These are phyloP conservation scores for Hepsetus odoe DNA, from an alignment of 2,113 vertebrate genomes.

Conservation along the genomic window DNA sequence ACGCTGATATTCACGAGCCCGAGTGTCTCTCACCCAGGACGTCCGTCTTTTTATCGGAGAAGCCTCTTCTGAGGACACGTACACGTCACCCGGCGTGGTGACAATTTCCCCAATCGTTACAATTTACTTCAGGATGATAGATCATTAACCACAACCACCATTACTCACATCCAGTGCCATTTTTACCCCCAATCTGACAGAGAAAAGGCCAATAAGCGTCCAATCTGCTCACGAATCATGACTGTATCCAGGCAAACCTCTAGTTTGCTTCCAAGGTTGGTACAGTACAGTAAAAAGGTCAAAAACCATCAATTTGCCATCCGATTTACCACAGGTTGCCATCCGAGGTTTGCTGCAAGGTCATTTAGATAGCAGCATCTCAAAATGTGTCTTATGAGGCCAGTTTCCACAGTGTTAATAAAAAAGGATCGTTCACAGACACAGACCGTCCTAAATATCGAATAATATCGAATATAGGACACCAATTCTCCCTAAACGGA, in stretches of 20 bases:
- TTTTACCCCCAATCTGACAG: background rate
- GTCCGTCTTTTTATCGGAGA: too few species aligned
- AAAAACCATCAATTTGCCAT: background rate
- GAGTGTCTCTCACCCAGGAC: too few species aligned
- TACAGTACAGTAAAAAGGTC: background rate
- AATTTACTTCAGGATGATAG: background rate
- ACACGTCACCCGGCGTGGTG: too few species aligned
- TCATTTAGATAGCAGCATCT: slow-evolving; percentile 33
- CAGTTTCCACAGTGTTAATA: background rate
- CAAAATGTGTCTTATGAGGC: background rate
- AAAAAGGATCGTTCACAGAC: background rate
- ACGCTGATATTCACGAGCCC: background rate
- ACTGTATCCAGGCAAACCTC: slow-evolving; percentile 20
- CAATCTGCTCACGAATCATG: slow-evolving; percentile 23
- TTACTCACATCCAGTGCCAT: slow-evolving; percentile 5
- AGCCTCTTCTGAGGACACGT: background rate
- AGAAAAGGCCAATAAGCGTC: background rate
- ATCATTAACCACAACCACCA: background rate
- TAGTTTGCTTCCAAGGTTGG: background rate
- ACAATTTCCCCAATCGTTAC: background rate
- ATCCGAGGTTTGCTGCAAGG: slow-evolving; percentile 50
- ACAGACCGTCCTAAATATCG: too few species aligned
- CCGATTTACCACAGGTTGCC: slow-evolving; percentile 29
- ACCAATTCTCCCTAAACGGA: too few species aligned
- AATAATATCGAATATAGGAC: background rate